Base-by-base conservation (phyloP, 2,888 invertebrate species). In the Polydrusus tereticollis region DNA sequence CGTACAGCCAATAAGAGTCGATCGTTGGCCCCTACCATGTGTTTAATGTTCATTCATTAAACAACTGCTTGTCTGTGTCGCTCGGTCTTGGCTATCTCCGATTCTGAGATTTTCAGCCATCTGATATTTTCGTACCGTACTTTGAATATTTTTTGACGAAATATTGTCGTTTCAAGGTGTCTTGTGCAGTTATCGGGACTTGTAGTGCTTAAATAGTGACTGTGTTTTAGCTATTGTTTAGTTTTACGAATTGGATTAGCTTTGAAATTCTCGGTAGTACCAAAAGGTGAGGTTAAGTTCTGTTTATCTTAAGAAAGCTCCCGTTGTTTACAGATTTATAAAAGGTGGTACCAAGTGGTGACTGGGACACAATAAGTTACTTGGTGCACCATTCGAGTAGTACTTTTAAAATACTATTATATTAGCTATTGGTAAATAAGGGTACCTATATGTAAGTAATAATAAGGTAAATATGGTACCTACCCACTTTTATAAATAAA, bases 11-110 rank as follows among this genome's bases (percentile, higher is more conserved):
- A 74, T 74, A 29, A 65, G 38, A 68, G 77, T 58, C 75, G 71
- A 66, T 43, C 70, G 69, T 70, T 68, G 58, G 55, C 68, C 69
- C 76, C 77, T 58, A 68, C 72, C 74, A 75, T 76, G 70, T 68
- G 72, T 75, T 83, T 82, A 83, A 82, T 83, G 83, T 79, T 80
- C 80, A 82, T 82, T 82, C 82, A 77, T 77, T 77, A 77, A 81
- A 82, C 81, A 80, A 75, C 62, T 43, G 76, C 58, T 55, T 73
- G 72, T 73, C 45, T 50, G 62, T 72, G 33, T 62, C 50, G 68
- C 45, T 60, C 60, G 66, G 14, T 67, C 67, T 67, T 57, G 66
- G 65, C 58, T 66, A 43, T 73, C 73, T 64, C 55, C 33, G 64
- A 58, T 69, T 43, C 52, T 26, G 60, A 66, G 62, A 62, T 73